Conservation (phyloP, 1,140 invertebrate genomes). For the Antheraea mylitta region DNA sequence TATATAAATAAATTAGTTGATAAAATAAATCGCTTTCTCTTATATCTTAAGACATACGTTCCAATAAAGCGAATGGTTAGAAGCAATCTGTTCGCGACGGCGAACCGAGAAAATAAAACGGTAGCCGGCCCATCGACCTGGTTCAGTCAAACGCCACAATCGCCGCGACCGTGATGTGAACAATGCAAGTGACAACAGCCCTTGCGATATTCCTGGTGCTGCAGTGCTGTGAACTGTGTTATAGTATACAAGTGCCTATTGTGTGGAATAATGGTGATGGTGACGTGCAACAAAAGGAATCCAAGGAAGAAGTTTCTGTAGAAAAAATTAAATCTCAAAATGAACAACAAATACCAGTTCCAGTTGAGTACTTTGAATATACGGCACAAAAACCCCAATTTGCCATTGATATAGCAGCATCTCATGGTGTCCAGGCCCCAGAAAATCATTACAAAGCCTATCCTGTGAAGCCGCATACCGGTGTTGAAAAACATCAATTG, state of each 20-base stretch:
- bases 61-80: constrained; percentile 54
- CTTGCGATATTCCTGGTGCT: constrained; percentile 43
- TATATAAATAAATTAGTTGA: no score
- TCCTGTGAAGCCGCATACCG: constrained; percentile 51
- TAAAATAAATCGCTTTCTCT: constrained; percentile 14
- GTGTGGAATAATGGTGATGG: constrained; percentile 51
- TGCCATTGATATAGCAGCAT: constrained; percentile 51
- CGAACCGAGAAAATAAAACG: constrained; percentile 72
- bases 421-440: constrained; percentile 54
- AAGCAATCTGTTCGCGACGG: constrained; percentile 59
- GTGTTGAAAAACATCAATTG: constrained; percentile 41
- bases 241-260: constrained; percentile 57
- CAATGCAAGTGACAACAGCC: constrained; percentile 44
- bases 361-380: constrained; percentile 61
- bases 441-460: constrained; percentile 52
- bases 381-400: constrained; percentile 64
- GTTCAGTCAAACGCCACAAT: constrained; percentile 56
- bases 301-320: constrained; percentile 28
- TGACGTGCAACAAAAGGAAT: constrained; percentile 51
- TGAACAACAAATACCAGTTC: constrained; percentile 31
- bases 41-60: constrained; percentile 30
- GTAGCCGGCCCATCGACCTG: constrained; percentile 39
- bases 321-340: constrained; percentile 28
- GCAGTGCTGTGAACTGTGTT: constrained; percentile 50
- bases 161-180: constrained; percentile 61